Conservation (phyloP, 2,113 vertebrate genomes). For the Ia io region DNA sequence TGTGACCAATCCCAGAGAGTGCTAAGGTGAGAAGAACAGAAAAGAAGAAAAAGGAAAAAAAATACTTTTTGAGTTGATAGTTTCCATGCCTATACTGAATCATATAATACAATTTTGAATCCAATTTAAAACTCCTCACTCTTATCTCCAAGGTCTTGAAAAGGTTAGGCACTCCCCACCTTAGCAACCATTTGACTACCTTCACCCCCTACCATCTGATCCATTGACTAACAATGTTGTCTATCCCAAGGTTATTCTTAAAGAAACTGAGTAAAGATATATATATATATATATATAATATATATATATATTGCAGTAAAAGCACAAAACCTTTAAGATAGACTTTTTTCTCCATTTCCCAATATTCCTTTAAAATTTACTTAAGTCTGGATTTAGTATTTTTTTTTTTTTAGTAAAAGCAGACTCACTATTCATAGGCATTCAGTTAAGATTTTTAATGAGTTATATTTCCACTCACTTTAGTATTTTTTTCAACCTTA, state of each 20-base stretch:
- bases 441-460: neutral
- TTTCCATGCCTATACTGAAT: neutral
- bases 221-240: neutral
- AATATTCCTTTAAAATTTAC: neutral
- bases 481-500: neutral
- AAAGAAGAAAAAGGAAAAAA: neutral
- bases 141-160: neutral
- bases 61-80: neutral
- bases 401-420: neutral
- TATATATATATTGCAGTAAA: neutral
- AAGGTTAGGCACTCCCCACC: neutral
- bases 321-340: neutral
- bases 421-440: neutral
- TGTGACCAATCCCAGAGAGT: neutral
- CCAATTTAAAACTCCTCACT: conserved; percentile 9
- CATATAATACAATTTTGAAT: conserved; percentile 36
- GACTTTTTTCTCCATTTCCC: neutral
- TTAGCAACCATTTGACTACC: neutral
- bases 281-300: too few species aligned
- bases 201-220: neutral
- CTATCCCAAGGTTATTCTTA: neutral
- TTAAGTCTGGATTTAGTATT: neutral
- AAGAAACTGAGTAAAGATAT: neutral
- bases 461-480: neutral
- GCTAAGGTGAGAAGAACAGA: conserved; percentile 33